Base-by-base conservation (phyloP, 2,888 invertebrate species). In the Tetanocera ferruginea region DNA sequence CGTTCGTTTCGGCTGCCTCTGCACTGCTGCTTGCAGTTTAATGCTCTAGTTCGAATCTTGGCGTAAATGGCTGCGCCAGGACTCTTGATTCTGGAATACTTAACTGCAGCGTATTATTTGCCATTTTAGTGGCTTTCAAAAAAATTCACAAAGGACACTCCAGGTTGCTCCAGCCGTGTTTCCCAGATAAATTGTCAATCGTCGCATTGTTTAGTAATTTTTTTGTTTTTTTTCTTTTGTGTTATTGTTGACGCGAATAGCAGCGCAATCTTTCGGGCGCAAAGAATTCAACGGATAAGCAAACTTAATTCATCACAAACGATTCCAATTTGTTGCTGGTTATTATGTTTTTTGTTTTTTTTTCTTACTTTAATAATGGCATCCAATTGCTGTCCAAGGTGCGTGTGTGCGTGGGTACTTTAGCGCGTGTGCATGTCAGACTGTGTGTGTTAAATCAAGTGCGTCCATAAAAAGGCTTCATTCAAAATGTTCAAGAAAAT, bases 41-140 rank as follows among this genome's bases (percentile, higher is more conserved):
- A 81, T 82, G 82, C 82, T 83, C 83, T 83, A 84, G 82, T 84
- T 82, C 80, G 83, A 81, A 83, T 82, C 82, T 83, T 82, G 81
- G 83, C 82, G 82, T 82, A 76, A 72, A 81, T 83, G 81, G 82
- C 80, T 82, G 81, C 81, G 83, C 82, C 84, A 83, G 83, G 84
- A 83, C 80, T 80, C 79, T 78, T 82, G 81, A 37, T 78, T 78
- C 77, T 78, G 70, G 77, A 70, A 74, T 62, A 66, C 78, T 78
- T 75, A 70, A 78, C 77, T 76, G 69, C 80, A 71, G 52, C 70
- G 74, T 64, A 73, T 73, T 77, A 77, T 76, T 79, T 76, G 60
- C 64, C 74, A 73, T 80, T 78, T 72, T 72, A 78, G 75, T 79
- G 75, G 80, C 79, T 76, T 77, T 71, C 60, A 79, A 76, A 79